Evolutionary conservation across 2,888 invertebrate species (phyloP).

Genomic region (Tetrapedia diversipes): DNA sequence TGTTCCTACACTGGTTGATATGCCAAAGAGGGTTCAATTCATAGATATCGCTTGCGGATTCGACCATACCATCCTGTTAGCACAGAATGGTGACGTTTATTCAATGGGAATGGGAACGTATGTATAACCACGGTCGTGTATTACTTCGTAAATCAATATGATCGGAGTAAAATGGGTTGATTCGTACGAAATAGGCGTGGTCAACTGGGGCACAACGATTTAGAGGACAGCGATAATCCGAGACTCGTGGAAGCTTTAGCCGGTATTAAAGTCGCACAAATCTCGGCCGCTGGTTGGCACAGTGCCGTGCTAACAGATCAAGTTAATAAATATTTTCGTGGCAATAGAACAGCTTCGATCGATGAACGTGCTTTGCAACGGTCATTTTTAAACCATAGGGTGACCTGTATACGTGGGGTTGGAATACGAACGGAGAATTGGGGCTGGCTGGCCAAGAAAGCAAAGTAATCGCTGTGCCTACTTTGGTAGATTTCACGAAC

Average conservation of each 20-base stretch:
- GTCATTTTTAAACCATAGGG: constrained; percentile 83
- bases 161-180: constrained; percentile 7
- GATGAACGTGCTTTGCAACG: neutral
- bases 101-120: constrained; percentile 94
- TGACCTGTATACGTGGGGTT: constrained; percentile 95
- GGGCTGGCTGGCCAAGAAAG: constrained; percentile 85
- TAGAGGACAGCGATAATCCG: constrained; percentile 87
- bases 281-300: constrained; percentile 95
- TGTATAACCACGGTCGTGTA: constrained; percentile 55
- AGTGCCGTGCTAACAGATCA: constrained; percentile 89
- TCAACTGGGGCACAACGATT: constrained; percentile 92
- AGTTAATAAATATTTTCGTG: constrained; percentile 61
- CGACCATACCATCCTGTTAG: constrained; percentile 91
- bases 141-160: neutral
- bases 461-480: constrained; percentile 83
- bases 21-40: constrained; percentile 84
- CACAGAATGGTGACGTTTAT: constrained; percentile 89
- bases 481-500: constrained; percentile 83
- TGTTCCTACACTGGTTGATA: constrained; percentile 86
- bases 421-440: constrained; percentile 94
- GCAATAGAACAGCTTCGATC: neutral
- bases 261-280: constrained; percentile 88
- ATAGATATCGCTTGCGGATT: constrained; percentile 89
- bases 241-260: constrained; percentile 88
- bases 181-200: constrained; percentile 87